Percentiles rank a stretch among this genome's conserved stretches.
phyloP scores from a whole-genome alignment of 2,797 vertebrate species.

The Lacerta viridis region DNA sequence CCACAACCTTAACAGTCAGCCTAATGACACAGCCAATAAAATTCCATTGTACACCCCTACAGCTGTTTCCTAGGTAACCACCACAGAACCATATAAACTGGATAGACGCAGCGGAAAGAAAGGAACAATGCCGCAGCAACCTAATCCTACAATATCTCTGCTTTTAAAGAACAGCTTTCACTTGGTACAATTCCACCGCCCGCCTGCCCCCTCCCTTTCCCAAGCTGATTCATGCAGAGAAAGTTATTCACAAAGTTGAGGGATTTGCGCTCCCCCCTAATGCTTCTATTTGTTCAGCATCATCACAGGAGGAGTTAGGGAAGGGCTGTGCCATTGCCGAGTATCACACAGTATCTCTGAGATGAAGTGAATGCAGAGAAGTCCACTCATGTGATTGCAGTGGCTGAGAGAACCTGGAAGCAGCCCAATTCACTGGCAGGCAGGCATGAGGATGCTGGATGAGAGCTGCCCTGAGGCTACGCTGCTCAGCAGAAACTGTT shows the following conservation, averaged over 20 bases:
- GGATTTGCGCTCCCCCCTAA: not conserved
- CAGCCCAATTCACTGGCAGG: not conserved
- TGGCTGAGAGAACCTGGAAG: not conserved
- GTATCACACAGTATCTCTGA: not conserved
- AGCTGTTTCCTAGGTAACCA: constrained; percentile 84
- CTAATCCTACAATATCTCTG: constrained; percentile 30
- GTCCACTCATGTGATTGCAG: not conserved
- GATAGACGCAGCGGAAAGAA: constrained; percentile 51
- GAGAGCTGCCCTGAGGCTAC: not conserved
- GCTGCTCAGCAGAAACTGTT: not conserved
- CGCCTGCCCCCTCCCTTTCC: not conserved
- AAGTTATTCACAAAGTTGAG: constrained; percentile 10
- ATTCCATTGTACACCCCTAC: constrained; percentile 72
- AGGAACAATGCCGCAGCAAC: constrained; percentile 59
- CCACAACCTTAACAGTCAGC: constrained; percentile 67
- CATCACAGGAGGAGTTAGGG: not conserved
- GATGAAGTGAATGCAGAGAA: not conserved
- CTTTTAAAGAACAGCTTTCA: constrained; percentile 38
- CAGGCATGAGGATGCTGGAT: not conserved
- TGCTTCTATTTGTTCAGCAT: not conserved
- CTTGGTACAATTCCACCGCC: not conserved
- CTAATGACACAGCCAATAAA: constrained; percentile 71
- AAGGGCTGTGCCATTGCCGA: not conserved
- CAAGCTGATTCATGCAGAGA: not conserved
- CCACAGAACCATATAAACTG: constrained; percentile 69